Evolutionary conservation across 2,888 invertebrate species (phyloP), one percentile per base, ranked within the genome.

Genomic region (Globia sparganii): DNA sequence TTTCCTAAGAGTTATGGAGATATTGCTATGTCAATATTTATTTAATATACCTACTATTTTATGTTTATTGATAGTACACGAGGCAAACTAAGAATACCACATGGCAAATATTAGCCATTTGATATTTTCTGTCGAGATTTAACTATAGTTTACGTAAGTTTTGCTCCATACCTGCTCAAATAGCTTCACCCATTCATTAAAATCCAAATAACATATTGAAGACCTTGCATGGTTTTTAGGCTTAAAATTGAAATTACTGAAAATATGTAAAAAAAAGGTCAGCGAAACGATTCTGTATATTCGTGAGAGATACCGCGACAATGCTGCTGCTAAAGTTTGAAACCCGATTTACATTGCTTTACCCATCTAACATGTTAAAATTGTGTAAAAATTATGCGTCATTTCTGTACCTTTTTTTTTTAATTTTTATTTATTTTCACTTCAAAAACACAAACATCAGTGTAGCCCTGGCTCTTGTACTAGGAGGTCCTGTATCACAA

Each of bases 1-100:
- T 53, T 28, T 53, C n/a, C 2, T 43, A 28, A 40, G 40, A 28
- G 58, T 43, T 49, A 59, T 40, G n/a, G n/a, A n/a, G n/a, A n/a
- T n/a, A n/a, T n/a, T n/a, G 40, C 4, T 28, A 31, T 28, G 53
- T 18, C 21, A 80, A 78, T 73, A 73, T 80, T 80, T 80, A 56
- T 37, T 25, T 5, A 58, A 58, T 75, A 40, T 62, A 37, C 9
- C 13, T n/a, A n/a, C n/a, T n/a, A n/a, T 72, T 40, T 25, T 43
- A 37, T 78, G 18, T 62, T 37, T 25, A 71, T 53, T 62, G 6
- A 49, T 40, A 76, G 21, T 77, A 43, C 34, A 34, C n/a, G 2
- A 56, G 21, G 37, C 31, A 72, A 78, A 78, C 80, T 79, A 25
- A 49, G 25, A 56, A 72, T 72, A 64, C 62, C 46, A 49, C 56